Percentiles rank a stretch among this genome's conserved stretches.
phyloP scores from a whole-genome alignment of 2,113 vertebrate genomes.

The Chaetodon trifascialis region DNA sequence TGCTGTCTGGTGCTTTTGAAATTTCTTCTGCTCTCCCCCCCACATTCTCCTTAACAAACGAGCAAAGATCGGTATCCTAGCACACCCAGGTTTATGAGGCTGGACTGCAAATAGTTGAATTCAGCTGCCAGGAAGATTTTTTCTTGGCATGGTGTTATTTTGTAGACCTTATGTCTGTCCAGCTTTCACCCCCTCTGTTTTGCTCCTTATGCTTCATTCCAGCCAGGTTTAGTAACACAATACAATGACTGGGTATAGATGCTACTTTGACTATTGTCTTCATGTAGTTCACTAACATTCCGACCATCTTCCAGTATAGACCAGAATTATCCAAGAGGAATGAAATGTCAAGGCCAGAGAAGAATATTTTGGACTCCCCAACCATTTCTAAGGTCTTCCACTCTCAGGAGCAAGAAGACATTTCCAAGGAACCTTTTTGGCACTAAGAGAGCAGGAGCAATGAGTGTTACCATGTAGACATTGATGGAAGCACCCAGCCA shows the following conservation, averaged over 20 bases:
- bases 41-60: background rate
- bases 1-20: background rate
- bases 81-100: slow-evolving; percentile 19
- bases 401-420: background rate
- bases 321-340: slow-evolving; percentile 3
- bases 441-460: slow-evolving; percentile 70
- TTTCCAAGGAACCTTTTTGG: slow-evolving; percentile 74
- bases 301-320: slow-evolving; percentile 12
- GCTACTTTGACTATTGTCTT: slow-evolving; percentile 50
- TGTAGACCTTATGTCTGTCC: slow-evolving; percentile 11
- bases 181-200: background rate
- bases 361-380: slow-evolving; percentile 7
- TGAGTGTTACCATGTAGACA: slow-evolving; percentile 2
- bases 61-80: background rate
- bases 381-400: slow-evolving; percentile 11
- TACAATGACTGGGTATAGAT: slow-evolving; percentile 31
- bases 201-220: background rate
- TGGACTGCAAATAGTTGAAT: slow-evolving; percentile 31
- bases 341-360: slow-evolving; percentile 1
- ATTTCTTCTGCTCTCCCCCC: background rate
- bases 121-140: slow-evolving; percentile 77
- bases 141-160: slow-evolving; percentile 72
- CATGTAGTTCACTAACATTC: slow-evolving; percentile 13
- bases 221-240: slow-evolving; percentile 24
- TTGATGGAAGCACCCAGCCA: slow-evolving; percentile 3